Conservation (phyloP, 1,140 invertebrate genomes). For the Matsumurasca onukii region DNA sequence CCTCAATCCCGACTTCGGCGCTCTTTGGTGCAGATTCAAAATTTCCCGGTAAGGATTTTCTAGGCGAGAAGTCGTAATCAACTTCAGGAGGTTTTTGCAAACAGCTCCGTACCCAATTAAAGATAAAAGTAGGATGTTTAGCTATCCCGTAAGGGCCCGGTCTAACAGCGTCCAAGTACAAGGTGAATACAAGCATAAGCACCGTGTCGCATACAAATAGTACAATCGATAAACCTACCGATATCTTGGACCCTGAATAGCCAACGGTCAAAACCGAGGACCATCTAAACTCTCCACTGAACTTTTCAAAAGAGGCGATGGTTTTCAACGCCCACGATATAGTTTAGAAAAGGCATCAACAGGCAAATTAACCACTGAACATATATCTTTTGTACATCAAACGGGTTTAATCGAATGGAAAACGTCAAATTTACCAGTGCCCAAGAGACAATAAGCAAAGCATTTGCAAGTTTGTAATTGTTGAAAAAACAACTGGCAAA, state of each 20-base stretch:
- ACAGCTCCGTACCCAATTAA: not conserved
- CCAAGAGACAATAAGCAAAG: not conserved
- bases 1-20: constrained; percentile 11
- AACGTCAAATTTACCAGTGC: not conserved
- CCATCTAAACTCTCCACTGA: not conserved
- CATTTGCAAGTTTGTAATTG: not conserved
- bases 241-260: not conserved
- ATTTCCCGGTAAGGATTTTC: not conserved
- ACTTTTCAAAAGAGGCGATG: not conserved
- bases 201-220: not conserved
- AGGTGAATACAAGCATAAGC: not conserved
- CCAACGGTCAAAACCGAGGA: not conserved
- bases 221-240: not conserved
- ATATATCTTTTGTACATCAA: not conserved
- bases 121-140: not conserved
- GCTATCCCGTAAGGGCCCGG: constrained; percentile 7
- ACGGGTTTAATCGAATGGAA: not conserved
- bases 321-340: not conserved
- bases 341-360: not conserved
- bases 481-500: constrained; percentile 2
- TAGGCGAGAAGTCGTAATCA: not conserved
- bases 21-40: not conserved
- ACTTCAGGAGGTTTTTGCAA: not conserved
- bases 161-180: not conserved
- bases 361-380: not conserved